These are phyloP conservation scores for Nycticryphes semicollaris DNA, from an alignment of 2,113 vertebrate genomes.

Conservation along the genomic window DNA sequence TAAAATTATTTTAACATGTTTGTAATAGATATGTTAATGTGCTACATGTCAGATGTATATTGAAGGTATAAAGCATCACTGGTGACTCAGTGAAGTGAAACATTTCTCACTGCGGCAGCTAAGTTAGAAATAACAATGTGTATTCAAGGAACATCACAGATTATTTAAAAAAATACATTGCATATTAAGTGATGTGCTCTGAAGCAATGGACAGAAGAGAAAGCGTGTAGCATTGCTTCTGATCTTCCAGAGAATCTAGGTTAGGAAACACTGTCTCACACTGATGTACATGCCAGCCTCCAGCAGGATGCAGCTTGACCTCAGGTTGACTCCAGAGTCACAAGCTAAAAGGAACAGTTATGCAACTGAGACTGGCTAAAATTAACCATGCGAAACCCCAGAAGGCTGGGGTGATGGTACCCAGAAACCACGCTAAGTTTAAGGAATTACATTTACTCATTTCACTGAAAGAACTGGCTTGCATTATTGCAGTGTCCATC, in stretches of 20 bases:
- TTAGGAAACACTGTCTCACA: not conserved
- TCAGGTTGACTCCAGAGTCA: constrained; percentile 47
- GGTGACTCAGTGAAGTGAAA: not conserved
- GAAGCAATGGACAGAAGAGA: not conserved
- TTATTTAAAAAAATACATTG: not conserved
- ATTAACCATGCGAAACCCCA: constrained; percentile 25
- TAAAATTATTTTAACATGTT: not conserved
- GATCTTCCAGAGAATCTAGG: not conserved
- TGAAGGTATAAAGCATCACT: not conserved
- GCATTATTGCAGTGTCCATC: not conserved
- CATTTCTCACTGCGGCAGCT: not conserved
- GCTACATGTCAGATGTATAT: not conserved
- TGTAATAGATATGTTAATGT: not conserved
- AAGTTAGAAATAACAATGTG: not conserved
- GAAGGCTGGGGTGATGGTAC: constrained; percentile 17
- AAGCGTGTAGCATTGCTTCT: not conserved
- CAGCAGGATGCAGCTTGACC: constrained; percentile 46
- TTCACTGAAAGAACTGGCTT: not conserved
- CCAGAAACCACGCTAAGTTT: not conserved
- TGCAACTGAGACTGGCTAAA: constrained; percentile 51
- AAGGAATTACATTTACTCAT: not conserved
- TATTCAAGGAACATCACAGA: not conserved
- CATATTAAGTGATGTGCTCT: not conserved
- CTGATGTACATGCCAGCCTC: constrained; percentile 39
- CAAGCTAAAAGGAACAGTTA: constrained; percentile 59